Base-by-base conservation (phyloP, 2,888 invertebrate genomes). In the Lysandra coridon region DNA sequence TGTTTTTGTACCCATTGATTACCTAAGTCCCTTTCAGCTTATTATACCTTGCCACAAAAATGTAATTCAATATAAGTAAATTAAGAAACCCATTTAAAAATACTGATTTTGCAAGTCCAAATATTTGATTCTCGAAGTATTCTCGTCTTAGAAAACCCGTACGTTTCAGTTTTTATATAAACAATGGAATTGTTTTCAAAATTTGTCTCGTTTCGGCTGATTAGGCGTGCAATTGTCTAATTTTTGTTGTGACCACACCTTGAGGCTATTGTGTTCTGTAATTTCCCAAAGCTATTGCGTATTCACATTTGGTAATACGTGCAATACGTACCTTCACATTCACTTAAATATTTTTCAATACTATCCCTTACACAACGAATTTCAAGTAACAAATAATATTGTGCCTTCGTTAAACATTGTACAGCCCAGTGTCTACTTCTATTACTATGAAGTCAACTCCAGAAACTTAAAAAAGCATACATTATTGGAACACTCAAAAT, bases 201-300 rank as follows among this genome's bases (percentile, higher is more conserved):
- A 89, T 89, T 90, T 89, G 86, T 84, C 88, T 86, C 83, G 88
- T 87, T 85, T 85, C 89, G 88, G 87, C 86, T 87, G 86, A 90
- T 86, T 87, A 86, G 84, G 81, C 85, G 83, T 83, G 82, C 85
- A 82, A 89, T 90, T 89, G 89, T 89, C 84, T 82, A 84, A 85
- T 84, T 86, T 87, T 87, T 88, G 84, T 84, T 82, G 79, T 57
- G 80, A 84, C 87, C 89, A 83, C 90, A 85, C 90, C 90, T 85
- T 82, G 77, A 62, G 81, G 81, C 80, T 80, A 89, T 90, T 89
- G 88, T 90, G 83, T 82, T 80, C 79, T 79, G 82, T 60, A 73
- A 81, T 85, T 87, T 86, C 85, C 85, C 84, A 85, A 87, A 88
- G 85, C 82, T 81, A 82, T 81, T 82, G 80, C 83, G 80, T 80